Percentiles rank a stretch among this genome's conserved stretches.
Evolutionary conservation across 2,113 vertebrate genomes (phyloP).

Genomic region (Xiphophorus maculatus): DNA sequence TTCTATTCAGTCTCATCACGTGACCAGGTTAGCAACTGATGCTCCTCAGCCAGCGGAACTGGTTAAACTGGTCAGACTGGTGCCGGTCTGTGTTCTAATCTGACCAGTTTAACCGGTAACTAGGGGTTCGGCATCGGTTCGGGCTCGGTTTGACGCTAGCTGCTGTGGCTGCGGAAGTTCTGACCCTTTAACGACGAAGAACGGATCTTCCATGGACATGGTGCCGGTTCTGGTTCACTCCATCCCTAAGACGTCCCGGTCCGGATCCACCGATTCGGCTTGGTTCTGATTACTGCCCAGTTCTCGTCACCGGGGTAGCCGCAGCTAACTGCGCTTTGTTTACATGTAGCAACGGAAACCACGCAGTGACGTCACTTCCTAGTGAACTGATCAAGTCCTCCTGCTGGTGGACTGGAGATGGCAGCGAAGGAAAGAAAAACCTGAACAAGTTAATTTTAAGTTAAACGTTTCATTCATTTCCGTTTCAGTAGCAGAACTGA

Average conservation of each 20-base stretch:
- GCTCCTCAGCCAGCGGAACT: neutral
- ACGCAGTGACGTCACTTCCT: constrained; percentile 7
- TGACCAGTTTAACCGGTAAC: neutral
- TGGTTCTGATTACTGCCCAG: neutral
- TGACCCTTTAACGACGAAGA: constrained; percentile 98
- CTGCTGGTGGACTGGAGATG: neutral
- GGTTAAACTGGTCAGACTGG: neutral
- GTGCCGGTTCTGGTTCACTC: constrained; percentile 46
- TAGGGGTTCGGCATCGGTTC: neutral
- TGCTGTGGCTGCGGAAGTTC: constrained; percentile 23
- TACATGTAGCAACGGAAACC: constrained; percentile 55
- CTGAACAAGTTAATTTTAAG: too few species aligned
- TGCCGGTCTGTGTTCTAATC: neutral
- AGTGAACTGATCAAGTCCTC: neutral
- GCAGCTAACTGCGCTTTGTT: constrained; percentile 50
- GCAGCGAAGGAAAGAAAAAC: too few species aligned
- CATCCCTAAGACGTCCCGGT: constrained; percentile 25
- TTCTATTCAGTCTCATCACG: too few species aligned
- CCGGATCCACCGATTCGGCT: neutral
- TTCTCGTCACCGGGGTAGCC: neutral
- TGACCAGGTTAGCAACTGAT: neutral
- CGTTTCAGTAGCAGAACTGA: too few species aligned
- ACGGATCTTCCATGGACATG: constrained; percentile 99
- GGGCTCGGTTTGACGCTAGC: neutral
- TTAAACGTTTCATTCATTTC: too few species aligned